A percentile compares a stretch with the other conserved stretches of the same genome.
Conservation (phyloP, 2,113 vertebrate species). For the Hiodon tergisus region DNA sequence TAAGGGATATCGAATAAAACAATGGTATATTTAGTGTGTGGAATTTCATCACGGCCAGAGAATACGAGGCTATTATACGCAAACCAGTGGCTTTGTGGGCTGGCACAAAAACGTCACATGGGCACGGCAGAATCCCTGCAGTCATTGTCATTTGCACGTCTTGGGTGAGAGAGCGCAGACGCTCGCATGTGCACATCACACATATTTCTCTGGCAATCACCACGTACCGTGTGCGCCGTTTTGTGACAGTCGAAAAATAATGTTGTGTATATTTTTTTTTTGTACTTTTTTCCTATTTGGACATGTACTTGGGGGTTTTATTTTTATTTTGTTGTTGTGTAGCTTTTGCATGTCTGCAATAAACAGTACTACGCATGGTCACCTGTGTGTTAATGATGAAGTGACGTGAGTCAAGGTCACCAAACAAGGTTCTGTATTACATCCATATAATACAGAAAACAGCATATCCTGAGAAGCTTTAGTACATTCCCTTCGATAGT, state of each 20-base stretch:
- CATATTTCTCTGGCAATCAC: not conserved
- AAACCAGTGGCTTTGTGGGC: too few relatives aligned
- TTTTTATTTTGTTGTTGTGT: constrained; percentile 63
- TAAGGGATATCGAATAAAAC: not conserved
- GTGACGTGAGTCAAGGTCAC: not conserved
- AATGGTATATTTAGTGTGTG: too few relatives aligned
- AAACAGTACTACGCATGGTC: constrained; percentile 78
- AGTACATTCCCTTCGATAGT: not conserved
- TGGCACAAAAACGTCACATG: too few relatives aligned
- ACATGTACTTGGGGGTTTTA: constrained; percentile 47
- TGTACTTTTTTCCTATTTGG: constrained; percentile 37
- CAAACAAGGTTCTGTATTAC: not conserved
- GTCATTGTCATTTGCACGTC: too few relatives aligned
- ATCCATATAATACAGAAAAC: not conserved
- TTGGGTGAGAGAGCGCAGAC: too few relatives aligned
- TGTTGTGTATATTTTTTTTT: constrained; percentile 26
- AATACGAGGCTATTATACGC: too few relatives aligned
- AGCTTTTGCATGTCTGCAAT: constrained; percentile 87
- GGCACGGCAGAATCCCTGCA: too few relatives aligned
- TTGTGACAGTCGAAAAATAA: constrained; percentile 40
- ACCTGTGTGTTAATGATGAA: constrained; percentile 27
- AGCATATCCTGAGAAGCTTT: too few relatives aligned
- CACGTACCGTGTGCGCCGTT: constrained; percentile 26
- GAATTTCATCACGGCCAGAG: too few relatives aligned
- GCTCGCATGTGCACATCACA: too few relatives aligned